Conservation (phyloP, 2,113 vertebrate genomes). For the Motacilla tschutschensis region DNA sequence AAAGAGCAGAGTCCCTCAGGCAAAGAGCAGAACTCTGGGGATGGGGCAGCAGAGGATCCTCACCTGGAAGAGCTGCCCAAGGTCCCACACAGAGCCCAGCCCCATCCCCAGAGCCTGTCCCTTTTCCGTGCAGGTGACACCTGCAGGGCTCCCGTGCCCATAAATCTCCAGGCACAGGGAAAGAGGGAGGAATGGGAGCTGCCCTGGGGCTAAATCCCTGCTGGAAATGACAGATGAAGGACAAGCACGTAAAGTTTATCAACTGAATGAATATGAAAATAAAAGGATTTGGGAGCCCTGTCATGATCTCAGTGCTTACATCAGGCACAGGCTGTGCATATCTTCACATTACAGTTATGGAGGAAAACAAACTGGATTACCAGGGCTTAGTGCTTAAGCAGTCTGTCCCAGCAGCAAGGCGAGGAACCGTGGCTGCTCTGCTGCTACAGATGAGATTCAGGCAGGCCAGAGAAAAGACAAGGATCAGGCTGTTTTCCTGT, state of each 20-base stretch:
- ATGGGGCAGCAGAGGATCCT: background rate
- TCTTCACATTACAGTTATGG: background rate
- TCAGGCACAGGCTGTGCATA: constrained; percentile 44
- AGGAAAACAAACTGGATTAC: constrained; percentile 51
- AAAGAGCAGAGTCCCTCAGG: background rate
- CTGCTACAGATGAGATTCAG: background rate
- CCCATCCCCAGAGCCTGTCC: background rate
- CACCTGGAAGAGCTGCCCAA: background rate
- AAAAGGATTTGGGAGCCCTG: constrained; percentile 27
- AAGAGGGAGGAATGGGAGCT: background rate
- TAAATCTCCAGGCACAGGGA: background rate
- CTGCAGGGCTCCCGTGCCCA: background rate
- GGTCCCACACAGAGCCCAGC: background rate
- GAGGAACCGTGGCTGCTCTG: background rate
- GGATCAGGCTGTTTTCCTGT: background rate
- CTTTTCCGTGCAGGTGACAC: rapidly evolving
- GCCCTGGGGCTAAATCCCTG: background rate
- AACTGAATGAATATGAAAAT: constrained; percentile 22
- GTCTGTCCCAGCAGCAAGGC: background rate
- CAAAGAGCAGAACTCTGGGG: background rate
- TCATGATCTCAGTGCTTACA: constrained; percentile 40
- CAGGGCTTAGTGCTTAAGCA: constrained; percentile 36
- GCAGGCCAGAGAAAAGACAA: background rate
- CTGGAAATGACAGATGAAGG: background rate
- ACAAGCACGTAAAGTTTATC: background rate